Percentiles rank a stretch among this genome's conserved stretches.
Conservation (phyloP, 2,888 invertebrate genomes). For the Drosophila neonasuta region DNA sequence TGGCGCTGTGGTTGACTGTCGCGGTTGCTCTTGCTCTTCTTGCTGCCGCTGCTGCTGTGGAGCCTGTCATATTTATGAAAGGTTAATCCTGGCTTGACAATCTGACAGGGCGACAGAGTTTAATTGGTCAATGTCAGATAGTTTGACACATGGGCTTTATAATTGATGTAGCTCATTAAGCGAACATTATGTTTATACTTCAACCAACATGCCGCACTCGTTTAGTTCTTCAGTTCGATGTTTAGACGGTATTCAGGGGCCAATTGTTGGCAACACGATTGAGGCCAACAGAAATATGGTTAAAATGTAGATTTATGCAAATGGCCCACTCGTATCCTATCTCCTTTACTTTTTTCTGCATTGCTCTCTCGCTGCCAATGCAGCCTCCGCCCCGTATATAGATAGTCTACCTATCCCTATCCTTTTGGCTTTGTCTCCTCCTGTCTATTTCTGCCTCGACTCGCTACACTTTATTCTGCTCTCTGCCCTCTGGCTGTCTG, state of each 20-base stretch:
- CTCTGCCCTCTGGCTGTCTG: slow-evolving; percentile 40
- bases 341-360: slow-evolving; percentile 16
- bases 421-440: slow-evolving; percentile 17
- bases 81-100: slow-evolving; percentile 67
- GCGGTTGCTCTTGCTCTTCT: slow-evolving; percentile 37
- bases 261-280: background rate
- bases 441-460: slow-evolving; percentile 4
- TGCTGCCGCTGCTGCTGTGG: slow-evolving; percentile 43
- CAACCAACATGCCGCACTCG: background rate
- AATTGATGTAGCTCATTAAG: slow-evolving; percentile 57
- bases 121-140: slow-evolving; percentile 70
- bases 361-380: slow-evolving; percentile 37
- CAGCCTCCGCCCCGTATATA: slow-evolving; percentile 8
- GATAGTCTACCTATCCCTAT: background rate
- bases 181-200: slow-evolving; percentile 19
- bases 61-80: slow-evolving; percentile 56
- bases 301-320: slow-evolving; percentile 77
- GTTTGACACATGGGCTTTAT: slow-evolving; percentile 60
- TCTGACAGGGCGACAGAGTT: slow-evolving; percentile 43
- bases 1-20: slow-evolving; percentile 45
- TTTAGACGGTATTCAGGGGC: slow-evolving; percentile 3
- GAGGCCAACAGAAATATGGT: slow-evolving; percentile 44
- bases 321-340: slow-evolving; percentile 55
- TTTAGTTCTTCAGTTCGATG: slow-evolving; percentile 6
- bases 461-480: slow-evolving; percentile 1